A percentile compares a stretch with the other conserved stretches of the same genome.
These are phyloP conservation scores for Hirtodrosophila confusa DNA, from an alignment of 2,888 invertebrate genomes.

Conservation along the genomic window DNA sequence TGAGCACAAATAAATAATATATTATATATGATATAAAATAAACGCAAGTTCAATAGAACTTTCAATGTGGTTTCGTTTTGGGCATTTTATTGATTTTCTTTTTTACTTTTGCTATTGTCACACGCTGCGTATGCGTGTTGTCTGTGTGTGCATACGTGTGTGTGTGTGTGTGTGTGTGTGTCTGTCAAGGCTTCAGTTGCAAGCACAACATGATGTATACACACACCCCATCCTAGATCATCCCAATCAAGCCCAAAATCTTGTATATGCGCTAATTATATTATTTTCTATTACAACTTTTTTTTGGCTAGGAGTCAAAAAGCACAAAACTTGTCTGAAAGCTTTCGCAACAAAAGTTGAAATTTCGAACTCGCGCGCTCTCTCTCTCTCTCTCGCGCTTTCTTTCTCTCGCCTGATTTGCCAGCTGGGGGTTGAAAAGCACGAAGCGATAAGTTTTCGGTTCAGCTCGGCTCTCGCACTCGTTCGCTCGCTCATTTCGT, in stretches of 20 bases:
- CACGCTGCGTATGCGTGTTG: slow-evolving; percentile 54
- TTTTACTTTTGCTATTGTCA: slow-evolving; percentile 35
- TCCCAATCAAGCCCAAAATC: slow-evolving; percentile 37
- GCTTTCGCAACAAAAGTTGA: slow-evolving; percentile 23
- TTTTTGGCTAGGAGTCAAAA: slow-evolving; percentile 35
- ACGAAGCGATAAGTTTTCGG: slow-evolving; percentile 18
- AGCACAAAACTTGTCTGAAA: slow-evolving; percentile 39
- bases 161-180: slow-evolving; percentile 15
- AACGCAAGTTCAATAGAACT: too few relatives aligned
- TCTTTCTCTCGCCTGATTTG: slow-evolving; percentile 1
- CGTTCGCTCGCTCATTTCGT: slow-evolving; percentile 41
- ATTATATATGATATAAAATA: neutral
- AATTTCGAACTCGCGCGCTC: slow-evolving; percentile 30
- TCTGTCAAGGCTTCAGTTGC: slow-evolving; percentile 40
- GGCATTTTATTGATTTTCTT: slow-evolving; percentile 50
- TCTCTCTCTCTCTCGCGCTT: slow-evolving; percentile 2
- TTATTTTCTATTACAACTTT: slow-evolving; percentile 56
- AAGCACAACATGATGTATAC: slow-evolving; percentile 21
- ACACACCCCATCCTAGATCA: slow-evolving; percentile 1
- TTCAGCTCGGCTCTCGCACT: neutral
- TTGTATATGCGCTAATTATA: slow-evolving; percentile 54
- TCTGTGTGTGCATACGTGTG: slow-evolving; percentile 15
- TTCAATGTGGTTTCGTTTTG: slow-evolving; percentile 32
- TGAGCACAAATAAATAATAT: slow-evolving; percentile 19
- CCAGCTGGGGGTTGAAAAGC: slow-evolving; percentile 31